Conservation (phyloP, 2,113 vertebrate genomes). For the Potamarius usumacintae region DNA sequence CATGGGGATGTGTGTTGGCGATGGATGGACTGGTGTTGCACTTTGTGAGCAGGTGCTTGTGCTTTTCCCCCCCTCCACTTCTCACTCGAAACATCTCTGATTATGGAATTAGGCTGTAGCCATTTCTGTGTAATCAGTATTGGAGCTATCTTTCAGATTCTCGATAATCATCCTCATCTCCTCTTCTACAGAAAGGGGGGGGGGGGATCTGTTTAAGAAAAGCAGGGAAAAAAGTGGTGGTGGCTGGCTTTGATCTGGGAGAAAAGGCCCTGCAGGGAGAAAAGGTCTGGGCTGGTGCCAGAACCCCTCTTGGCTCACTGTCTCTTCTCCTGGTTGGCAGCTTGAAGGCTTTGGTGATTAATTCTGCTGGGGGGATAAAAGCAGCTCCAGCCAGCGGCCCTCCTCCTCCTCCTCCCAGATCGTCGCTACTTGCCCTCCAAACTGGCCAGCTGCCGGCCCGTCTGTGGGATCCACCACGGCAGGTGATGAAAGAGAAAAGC, state of each 20-base stretch:
- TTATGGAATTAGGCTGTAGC: conserved; percentile 48
- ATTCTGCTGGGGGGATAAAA: conserved; percentile 80
- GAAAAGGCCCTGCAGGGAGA: conserved; percentile 52
- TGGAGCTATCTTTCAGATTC: conserved; percentile 46
- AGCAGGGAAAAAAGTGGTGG: conserved; percentile 17
- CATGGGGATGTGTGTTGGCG: conserved; percentile 55
- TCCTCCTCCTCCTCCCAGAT: conserved; percentile 49
- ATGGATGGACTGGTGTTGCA: conserved; percentile 39
- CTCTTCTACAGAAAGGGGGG: conserved; percentile 31
- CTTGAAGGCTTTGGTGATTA: conserved; percentile 79
- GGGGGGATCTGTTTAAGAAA: conserved; percentile 32
- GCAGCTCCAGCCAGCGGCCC: conserved; percentile 53
- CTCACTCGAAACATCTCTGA: conserved; percentile 5
- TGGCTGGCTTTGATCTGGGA: conserved; percentile 54
- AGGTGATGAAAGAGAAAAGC: conserved; percentile 46
- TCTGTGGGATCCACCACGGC: conserved; percentile 47
- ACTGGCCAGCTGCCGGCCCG: conserved; percentile 57
- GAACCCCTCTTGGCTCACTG: conserved; percentile 55
- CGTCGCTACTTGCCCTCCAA: conserved; percentile 36
- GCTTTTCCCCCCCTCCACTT: neutral
- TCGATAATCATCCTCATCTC: conserved; percentile 54
- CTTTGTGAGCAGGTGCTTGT: conserved; percentile 50
- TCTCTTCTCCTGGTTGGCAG: conserved; percentile 66
- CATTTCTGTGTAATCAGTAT: conserved; percentile 40
- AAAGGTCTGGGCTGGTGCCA: conserved; percentile 51